Evolutionary conservation across 2,888 invertebrate species (phyloP).

Genomic region (Adelphocoris suturalis): DNA sequence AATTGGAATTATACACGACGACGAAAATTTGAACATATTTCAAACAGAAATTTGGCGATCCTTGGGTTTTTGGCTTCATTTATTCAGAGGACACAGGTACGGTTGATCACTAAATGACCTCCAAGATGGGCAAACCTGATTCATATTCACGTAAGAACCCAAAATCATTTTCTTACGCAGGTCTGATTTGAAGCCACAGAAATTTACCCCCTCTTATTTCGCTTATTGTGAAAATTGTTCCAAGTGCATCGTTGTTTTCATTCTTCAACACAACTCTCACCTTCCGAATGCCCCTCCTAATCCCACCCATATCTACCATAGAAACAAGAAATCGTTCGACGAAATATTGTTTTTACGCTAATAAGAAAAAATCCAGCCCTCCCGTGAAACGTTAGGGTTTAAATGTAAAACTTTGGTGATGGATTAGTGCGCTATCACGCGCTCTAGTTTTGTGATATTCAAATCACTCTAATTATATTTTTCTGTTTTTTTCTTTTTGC

Average conservation of each 20-base stretch:
- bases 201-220: too few relatives aligned
- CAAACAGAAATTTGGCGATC: too few relatives aligned
- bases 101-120: too few relatives aligned
- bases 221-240: too few relatives aligned
- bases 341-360: conserved; percentile 9
- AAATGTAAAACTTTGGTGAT: conserved; percentile 67
- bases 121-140: too few relatives aligned
- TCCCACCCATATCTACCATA: conserved; percentile 37
- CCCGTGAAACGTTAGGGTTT: conserved; percentile 68
- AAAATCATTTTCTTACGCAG: too few relatives aligned
- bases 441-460: conserved; percentile 69
- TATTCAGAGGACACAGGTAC: too few relatives aligned
- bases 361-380: conserved; percentile 41
- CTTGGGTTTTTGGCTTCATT: too few relatives aligned
- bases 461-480: conserved; percentile 71
- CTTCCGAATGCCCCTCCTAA: not conserved
- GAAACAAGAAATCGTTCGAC: not conserved
- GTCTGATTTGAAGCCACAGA: too few relatives aligned
- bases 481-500: conserved; percentile 56
- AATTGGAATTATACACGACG: too few relatives aligned
- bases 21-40: too few relatives aligned
- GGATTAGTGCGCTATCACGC: conserved; percentile 67
- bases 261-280: not conserved
- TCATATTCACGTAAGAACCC: too few relatives aligned
- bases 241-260: not conserved